Conservation (phyloP, 2,888 invertebrate species). For the Daptonema setosum region DNA sequence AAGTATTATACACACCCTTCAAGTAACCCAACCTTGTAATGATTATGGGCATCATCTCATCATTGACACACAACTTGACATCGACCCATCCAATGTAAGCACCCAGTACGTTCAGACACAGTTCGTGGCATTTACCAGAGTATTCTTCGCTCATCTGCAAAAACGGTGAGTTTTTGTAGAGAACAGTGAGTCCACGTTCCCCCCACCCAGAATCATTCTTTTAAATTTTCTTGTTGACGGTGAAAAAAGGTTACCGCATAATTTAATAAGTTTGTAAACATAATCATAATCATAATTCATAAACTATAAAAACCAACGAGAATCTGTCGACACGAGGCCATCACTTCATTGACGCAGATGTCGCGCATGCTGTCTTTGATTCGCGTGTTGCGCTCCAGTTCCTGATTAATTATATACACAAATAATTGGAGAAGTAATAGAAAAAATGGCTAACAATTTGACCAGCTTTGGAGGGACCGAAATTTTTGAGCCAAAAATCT, state of each 20-base stretch:
- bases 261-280: not conserved
- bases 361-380: slow-evolving; percentile 39
- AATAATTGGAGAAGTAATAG: not conserved
- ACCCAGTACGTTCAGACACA: slow-evolving; percentile 36
- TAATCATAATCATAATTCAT: not conserved
- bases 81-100: slow-evolving; percentile 40
- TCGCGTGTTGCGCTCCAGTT: slow-evolving; percentile 33
- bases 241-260: no score
- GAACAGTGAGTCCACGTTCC: no score
- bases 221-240: no score
- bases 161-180: no score
- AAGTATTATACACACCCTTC: no score
- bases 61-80: slow-evolving; percentile 37
- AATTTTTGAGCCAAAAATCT: no score
- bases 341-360: slow-evolving; percentile 34
- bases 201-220: no score
- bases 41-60: slow-evolving; percentile 35
- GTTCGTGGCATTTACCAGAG: slow-evolving; percentile 14
- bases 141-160: not conserved
- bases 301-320: slow-evolving; percentile 29
- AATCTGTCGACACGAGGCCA: slow-evolving; percentile 37
- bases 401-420: slow-evolving; percentile 14
- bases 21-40: slow-evolving; percentile 23
- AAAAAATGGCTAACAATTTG: slow-evolving; percentile 2
- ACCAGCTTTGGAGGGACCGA: no score